phyloP scores from a whole-genome alignment of 2,113 vertebrate species.

The Paramisgurnus dabryanus region DNA sequence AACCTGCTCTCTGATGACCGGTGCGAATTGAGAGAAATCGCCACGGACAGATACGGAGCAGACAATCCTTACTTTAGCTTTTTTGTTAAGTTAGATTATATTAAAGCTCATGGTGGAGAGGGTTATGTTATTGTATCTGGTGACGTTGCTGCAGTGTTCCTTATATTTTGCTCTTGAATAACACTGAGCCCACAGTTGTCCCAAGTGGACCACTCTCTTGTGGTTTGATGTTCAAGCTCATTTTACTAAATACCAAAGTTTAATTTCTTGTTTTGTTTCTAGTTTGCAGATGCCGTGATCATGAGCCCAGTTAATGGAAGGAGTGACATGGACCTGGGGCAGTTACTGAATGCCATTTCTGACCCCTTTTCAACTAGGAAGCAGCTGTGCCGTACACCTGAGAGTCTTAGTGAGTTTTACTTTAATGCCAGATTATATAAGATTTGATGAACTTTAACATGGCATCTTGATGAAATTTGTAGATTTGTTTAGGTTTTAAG shows the following conservation, averaged over 20 bases:
- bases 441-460: too few species aligned
- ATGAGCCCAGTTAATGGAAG: conserved; percentile 57
- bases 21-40: conserved; percentile 93
- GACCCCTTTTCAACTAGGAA: conserved; percentile 82
- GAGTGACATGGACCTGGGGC: conserved; percentile 70
- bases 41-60: conserved; percentile 99
- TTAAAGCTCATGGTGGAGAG: too few species aligned
- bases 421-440: too few species aligned
- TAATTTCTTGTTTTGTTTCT: not conserved
- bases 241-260: not conserved
- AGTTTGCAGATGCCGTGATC: conserved; percentile 82
- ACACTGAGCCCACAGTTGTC: not conserved
- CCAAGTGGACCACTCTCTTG: too few species aligned
- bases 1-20: conserved; percentile 95
- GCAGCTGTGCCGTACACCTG: conserved; percentile 84
- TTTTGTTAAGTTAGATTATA: not conserved
- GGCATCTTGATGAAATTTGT: too few species aligned
- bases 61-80: conserved; percentile 67
- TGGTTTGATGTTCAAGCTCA: too few species aligned
- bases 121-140: too few species aligned
- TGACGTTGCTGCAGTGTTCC: too few species aligned
- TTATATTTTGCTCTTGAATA: not conserved
- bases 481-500: not conserved
- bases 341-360: conserved; percentile 68
- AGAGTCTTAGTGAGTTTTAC: conserved; percentile 82